These are phyloP conservation scores for Drosophila sucinea DNA, from an alignment of 1,140 invertebrate species.

Conservation along the genomic window DNA sequence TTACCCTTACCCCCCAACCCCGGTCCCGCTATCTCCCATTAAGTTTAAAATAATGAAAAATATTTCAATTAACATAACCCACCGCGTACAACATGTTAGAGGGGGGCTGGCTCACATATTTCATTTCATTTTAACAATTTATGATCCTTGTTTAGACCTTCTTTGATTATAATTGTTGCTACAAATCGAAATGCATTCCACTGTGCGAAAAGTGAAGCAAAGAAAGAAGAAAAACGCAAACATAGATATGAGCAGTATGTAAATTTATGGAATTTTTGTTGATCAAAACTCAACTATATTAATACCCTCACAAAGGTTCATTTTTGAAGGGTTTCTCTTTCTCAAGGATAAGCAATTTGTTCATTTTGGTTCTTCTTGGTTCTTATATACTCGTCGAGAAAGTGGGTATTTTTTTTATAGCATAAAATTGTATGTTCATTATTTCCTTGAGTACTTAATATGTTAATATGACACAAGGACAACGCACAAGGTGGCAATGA, in stretches of 20 bases:
- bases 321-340: not conserved
- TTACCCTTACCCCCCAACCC: not conserved
- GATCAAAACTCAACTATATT: not conserved
- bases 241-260: not conserved
- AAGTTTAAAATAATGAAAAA: constrained; percentile 11
- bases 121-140: not conserved
- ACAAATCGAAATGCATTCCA: not conserved
- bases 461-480: constrained; percentile 27
- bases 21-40: not conserved
- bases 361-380: not conserved
- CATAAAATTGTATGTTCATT: constrained; percentile 16
- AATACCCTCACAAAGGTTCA: not conserved
- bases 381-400: not conserved
- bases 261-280: not conserved
- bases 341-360: not conserved
- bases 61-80: constrained; percentile 8
- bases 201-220: not conserved
- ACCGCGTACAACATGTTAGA: not conserved
- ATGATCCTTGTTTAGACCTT: not conserved
- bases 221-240: not conserved
- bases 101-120: not conserved
- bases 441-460: constrained; percentile 27
- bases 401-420: not conserved
- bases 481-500: constrained; percentile 4
- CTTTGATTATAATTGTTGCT: too few species aligned